Conservation (phyloP, 2,113 vertebrate genomes). For the Empidonax alnorum region DNA sequence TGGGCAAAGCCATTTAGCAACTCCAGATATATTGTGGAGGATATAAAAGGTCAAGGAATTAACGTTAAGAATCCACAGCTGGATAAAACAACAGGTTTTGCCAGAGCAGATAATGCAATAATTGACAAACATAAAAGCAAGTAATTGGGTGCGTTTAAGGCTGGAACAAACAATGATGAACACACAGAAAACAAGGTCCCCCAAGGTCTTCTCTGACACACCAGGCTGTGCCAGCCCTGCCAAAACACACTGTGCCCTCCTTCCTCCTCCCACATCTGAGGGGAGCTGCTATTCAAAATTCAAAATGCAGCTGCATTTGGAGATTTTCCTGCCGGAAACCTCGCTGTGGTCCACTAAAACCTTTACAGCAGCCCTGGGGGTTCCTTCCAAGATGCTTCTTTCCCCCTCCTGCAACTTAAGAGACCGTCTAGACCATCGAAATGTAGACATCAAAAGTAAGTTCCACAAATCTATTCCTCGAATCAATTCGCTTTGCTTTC, state of each 20-base stretch:
- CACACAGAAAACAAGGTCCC: rapidly evolving
- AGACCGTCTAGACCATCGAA: neutral
- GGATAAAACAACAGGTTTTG: neutral
- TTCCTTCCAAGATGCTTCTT: neutral
- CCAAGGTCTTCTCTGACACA: neutral
- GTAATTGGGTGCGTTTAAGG: neutral
- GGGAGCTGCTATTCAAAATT: neutral
- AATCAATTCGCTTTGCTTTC: neutral
- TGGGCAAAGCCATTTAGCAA: neutral
- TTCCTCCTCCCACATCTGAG: neutral
- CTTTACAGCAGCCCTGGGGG: neutral
- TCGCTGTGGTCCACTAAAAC: neutral
- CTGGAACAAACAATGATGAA: neutral
- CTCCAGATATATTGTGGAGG: neutral
- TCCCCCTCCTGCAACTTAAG: neutral
- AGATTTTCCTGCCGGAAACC: neutral
- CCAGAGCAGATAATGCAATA: neutral
- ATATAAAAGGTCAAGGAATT: neutral
- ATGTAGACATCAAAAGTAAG: neutral
- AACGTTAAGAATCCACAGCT: neutral
- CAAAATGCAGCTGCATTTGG: neutral
- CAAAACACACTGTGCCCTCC: neutral
- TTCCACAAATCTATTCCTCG: neutral
- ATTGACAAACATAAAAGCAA: constrained; percentile 3
- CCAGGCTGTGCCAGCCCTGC: neutral